Evolutionary conservation across 1,140 invertebrate genomes (phyloP), one percentile per base, ranked within the genome.

Genomic region (Anastatus disparis): DNA sequence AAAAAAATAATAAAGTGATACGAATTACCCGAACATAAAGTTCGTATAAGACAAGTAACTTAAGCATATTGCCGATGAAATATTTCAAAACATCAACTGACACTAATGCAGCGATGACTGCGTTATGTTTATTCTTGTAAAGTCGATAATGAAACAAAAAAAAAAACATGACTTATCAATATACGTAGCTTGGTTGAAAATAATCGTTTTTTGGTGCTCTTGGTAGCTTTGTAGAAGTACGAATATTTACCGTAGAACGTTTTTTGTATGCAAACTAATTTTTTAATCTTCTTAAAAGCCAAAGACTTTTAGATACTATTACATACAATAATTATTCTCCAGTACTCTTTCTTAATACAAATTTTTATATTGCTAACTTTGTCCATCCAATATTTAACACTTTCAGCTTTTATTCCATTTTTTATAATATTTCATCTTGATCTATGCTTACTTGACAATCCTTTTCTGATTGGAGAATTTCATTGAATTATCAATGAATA

Each of bases 131-230:
- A 61, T 61, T 63, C 38, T 70, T 63, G 10, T 55, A 55, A 62
- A 29, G 9, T 55, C n/a, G 29, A 13, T 53, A 12, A n/a, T n/a
- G n/a, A n/a, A n/a, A n/a, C n/a, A n/a, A n/a, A 46, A 50, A 40
- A 55, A 27, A 24, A 24, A 24, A 56, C 17, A 56, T 20, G 17
- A 55, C 17, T 58, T 66, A 59, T 68, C 15, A 59, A 35, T 29
- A 26, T 46, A 50, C 20, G 20, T 50, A 59, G 44, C 55, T 59
- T 68, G 27, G 22, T 58, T 68, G n/a, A n/a, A n/a, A 58, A 40
- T 68, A 12, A 44, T 52, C 55, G 61, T 73, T 71, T n/a, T 72
- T 67, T 72, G 63, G 62, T 53, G 71, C 62, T 65, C 63, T 40
- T 72, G 61, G 29, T 67, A 68, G 40, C 64, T 75, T 68, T 63